Conservation (phyloP, 2,113 vertebrate genomes). For the Arvicanthis niloticus region DNA sequence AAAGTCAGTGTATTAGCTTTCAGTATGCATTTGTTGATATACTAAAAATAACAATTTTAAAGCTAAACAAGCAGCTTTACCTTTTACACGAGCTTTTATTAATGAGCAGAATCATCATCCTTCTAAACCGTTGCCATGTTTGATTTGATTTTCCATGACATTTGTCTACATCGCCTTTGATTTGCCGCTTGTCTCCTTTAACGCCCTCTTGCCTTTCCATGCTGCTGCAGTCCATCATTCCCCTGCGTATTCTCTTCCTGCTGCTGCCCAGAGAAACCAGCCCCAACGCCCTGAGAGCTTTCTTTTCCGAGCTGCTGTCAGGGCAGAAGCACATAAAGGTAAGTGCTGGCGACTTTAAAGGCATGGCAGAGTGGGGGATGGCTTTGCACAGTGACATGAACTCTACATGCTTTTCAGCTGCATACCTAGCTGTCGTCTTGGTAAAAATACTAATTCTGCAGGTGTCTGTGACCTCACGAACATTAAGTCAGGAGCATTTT, state of each 20-base stretch:
- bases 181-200: conserved; percentile 59
- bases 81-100: conserved; percentile 62
- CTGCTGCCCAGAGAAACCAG: conserved; percentile 87
- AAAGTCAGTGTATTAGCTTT: neutral
- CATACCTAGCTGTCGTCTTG: neutral
- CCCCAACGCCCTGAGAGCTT: conserved; percentile 94
- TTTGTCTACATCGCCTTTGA: conserved; percentile 40
- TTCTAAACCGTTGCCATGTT: conserved; percentile 76
- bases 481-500: conserved; percentile 19
- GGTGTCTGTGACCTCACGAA: neutral
- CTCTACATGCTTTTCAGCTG: neutral
- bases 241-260: conserved; percentile 89
- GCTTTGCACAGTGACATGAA: neutral
- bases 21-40: neutral
- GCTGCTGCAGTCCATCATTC: conserved; percentile 91
- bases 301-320: conserved; percentile 92
- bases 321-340: conserved; percentile 94
- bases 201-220: conserved; percentile 64
- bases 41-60: conserved; percentile 49
- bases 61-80: conserved; percentile 68
- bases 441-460: neutral
- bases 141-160: conserved; percentile 70
- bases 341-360: conserved; percentile 71
- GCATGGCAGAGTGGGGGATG: neutral
- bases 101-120: conserved; percentile 75